Evolutionary conservation across 2,888 invertebrate species (phyloP).

Genomic region (Eristalinus sepulchralis): DNA sequence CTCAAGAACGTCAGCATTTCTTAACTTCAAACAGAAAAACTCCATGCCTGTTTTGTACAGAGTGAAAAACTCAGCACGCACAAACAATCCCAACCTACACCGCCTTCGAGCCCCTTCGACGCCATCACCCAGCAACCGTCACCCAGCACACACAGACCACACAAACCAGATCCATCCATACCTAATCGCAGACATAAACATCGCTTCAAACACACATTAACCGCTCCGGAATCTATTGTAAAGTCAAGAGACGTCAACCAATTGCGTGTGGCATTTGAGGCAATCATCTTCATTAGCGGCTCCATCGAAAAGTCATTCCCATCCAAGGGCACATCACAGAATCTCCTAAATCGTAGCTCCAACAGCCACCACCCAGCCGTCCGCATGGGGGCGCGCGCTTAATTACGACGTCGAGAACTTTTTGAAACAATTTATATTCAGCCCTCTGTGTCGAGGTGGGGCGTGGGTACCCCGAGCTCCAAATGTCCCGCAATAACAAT

Average conservation of each 20-base stretch:
- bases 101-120: not conserved
- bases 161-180: constrained; percentile 1
- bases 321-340: constrained; percentile 29
- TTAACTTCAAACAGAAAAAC: too few relatives aligned
- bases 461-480: constrained; percentile 1
- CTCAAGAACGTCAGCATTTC: too few relatives aligned
- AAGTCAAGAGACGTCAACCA: constrained; percentile 27
- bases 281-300: constrained; percentile 56
- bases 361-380: not conserved
- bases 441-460: constrained; percentile 7
- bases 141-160: not conserved
- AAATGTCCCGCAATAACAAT: constrained; percentile 58
- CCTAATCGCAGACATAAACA: constrained; percentile 3
- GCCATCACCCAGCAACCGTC: not conserved
- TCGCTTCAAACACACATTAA: constrained; percentile 10
- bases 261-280: constrained; percentile 22
- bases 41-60: too few relatives aligned
- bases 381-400: constrained; percentile 15
- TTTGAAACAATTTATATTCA: constrained; percentile 45
- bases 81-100: not conserved
- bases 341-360: constrained; percentile 29
- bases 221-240: constrained; percentile 1
- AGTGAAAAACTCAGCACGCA: not conserved
- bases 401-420: constrained; percentile 51
- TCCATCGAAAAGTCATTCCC: constrained; percentile 37